Conservation (phyloP, 1,140 invertebrate species). For the Patella vulgata region DNA sequence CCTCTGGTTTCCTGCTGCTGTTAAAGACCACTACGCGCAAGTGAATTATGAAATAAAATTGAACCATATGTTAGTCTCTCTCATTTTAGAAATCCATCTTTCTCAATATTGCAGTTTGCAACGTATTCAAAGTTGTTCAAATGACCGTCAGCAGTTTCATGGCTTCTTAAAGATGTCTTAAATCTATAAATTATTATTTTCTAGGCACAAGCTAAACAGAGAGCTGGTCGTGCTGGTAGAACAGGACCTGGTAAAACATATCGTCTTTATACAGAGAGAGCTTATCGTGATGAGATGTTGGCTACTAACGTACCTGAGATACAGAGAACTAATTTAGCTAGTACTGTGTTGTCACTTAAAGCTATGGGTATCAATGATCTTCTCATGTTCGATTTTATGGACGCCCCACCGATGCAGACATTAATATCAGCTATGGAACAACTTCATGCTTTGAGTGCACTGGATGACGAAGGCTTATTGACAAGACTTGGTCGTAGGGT, state of each 20-base stretch:
- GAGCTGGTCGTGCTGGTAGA: constrained; percentile 93
- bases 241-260: constrained; percentile 98
- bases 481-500: constrained; percentile 91
- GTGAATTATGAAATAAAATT: too few species aligned
- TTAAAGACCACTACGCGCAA: too few species aligned
- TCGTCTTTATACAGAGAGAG: constrained; percentile 97
- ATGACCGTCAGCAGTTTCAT: too few species aligned
- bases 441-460: constrained; percentile 94
- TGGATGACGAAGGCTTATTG: constrained; percentile 96
- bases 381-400: constrained; percentile 99
- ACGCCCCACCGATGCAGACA: constrained; percentile 91
- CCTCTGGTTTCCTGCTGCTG: too few species aligned
- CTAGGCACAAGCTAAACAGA: constrained; percentile 94
- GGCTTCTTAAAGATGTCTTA: too few species aligned
- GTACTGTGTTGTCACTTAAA: constrained; percentile 94
- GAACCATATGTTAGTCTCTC: too few species aligned
- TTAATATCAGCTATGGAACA: constrained; percentile 98
- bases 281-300: constrained; percentile 98
- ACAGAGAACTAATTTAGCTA: constrained; percentile 96
- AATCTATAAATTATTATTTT: constrained; percentile 1
- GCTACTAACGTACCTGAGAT: constrained; percentile 99
- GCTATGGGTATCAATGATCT: constrained; percentile 99
- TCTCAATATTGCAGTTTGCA: too few species aligned
- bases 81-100: too few species aligned
- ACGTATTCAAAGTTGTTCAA: too few species aligned